Base-by-base conservation (phyloP, 1,140 invertebrate species). In the Panonychus citri region DNA sequence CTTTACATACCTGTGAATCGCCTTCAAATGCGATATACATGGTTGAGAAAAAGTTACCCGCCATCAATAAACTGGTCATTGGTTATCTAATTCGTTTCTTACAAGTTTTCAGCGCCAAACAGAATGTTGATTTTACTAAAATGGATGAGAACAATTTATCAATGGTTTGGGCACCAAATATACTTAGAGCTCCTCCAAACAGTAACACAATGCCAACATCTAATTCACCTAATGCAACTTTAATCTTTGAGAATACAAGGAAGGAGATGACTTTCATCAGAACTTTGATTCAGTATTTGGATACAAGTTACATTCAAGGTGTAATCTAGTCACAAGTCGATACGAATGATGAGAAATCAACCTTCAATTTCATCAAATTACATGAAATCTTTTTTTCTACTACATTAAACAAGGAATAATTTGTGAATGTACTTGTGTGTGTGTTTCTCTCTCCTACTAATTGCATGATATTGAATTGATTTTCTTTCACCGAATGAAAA, bases 131-230 rank as follows among this genome's bases (percentile, higher is more conserved):
- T 2, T 27, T 17, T 46, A 42, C 26, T 17, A 43, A 26, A 53
- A 53, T 56, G 30, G 90, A 96, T 72, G 86, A 89, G 1, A 89
- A 84, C 54, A 97, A 96, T 72, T 71, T 97, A 57, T 89, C 90
- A 3, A 95, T 96, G 89, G 90, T 96, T 49, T 95, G 96, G 79
- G 90, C 91, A 1, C 91, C 91, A 2, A 97, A 97, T 71, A 90
- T 89, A 69, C 75, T 96, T 58, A 79, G 90, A 30, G 95, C 56
- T 21, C 28, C 43, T 15, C 27, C 42, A 15, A 15, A 27, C 24
- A 56, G 21, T 27, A 19, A 54, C 17, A 46, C 42, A 4, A 13
- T 17, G 1, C 15, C 27, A n/a, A n/a, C n/a, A 13, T 17, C 30
- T 17, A 48, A 25, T 25, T 28, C 89, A 95, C 57, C 79, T 93